phyloP scores from a whole-genome alignment of 2,113 vertebrate species.

The Mungos mungo region DNA sequence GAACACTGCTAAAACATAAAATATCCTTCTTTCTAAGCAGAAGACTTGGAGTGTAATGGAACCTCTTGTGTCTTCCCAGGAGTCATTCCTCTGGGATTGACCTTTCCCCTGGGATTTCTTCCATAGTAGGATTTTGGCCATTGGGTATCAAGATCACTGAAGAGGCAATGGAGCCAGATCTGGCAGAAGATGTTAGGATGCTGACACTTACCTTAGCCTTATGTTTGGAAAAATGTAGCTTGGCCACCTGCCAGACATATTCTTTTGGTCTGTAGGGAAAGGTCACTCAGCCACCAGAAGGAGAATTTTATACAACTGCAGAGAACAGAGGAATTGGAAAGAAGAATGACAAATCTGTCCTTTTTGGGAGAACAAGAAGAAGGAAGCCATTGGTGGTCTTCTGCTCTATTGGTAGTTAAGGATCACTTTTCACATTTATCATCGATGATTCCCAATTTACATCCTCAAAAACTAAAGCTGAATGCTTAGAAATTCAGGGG shows the following conservation, averaged over 20 bases:
- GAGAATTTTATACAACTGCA: background rate
- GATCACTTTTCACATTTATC: background rate
- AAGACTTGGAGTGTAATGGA: background rate
- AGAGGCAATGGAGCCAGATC: background rate
- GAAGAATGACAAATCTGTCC: background rate
- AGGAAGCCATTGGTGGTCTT: background rate
- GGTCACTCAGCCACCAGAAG: background rate
- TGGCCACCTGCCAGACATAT: background rate
- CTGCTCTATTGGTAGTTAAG: background rate
- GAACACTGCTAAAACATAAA: slow-evolving; percentile 6
- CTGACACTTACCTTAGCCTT: background rate
- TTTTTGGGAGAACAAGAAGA: background rate
- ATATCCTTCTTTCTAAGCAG: background rate
- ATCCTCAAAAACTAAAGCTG: background rate
- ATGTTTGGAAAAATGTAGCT: background rate
- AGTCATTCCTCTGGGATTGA: background rate
- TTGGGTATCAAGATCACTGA: background rate
- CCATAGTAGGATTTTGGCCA: background rate
- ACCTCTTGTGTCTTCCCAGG: background rate
- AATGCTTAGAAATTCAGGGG: background rate
- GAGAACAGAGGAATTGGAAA: background rate
- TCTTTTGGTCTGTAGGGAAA: background rate
- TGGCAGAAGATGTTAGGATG: background rate
- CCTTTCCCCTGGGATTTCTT: background rate
- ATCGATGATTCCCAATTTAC: background rate